Evolutionary conservation across 2,888 invertebrate species (phyloP).

Genomic region (Mesorhabditis belari): DNA sequence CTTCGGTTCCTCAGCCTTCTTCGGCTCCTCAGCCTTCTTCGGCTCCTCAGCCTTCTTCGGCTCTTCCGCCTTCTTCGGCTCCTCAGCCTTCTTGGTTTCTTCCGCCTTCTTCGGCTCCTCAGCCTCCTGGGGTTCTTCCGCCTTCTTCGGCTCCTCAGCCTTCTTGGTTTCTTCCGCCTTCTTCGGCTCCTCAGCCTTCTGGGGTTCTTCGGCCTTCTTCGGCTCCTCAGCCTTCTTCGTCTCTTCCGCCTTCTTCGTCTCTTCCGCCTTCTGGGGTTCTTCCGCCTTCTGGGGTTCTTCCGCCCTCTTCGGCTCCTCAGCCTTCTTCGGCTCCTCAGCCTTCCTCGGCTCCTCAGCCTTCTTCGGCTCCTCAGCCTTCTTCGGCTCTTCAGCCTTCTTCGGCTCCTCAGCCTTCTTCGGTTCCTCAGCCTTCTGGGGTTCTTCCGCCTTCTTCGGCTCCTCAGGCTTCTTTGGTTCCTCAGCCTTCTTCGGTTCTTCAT

Average conservation of each 20-base stretch:
- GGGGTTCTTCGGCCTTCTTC: too few relatives aligned
- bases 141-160: constrained; percentile 6
- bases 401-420: background rate
- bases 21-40: background rate
- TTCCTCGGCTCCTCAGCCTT: constrained; percentile 2
- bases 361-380: too few relatives aligned
- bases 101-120: constrained; percentile 4
- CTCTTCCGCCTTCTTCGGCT: constrained; percentile 3
- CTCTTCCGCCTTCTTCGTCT: constrained; percentile 3
- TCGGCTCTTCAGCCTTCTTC: background rate
- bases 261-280: background rate
- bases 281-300: background rate
- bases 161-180: constrained; percentile 6
- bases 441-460: background rate
- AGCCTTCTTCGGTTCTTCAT: constrained; percentile 4
- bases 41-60: constrained; percentile 3
- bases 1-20: background rate
- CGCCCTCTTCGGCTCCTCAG: background rate
- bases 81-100: constrained; percentile 5
- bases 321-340: constrained; percentile 3
- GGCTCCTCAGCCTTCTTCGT: constrained; percentile 2
- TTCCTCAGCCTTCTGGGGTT: background rate
- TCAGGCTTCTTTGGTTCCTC: constrained; percentile 4
- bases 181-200: too few relatives aligned
- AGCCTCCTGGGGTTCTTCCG: too few relatives aligned